These are phyloP conservation scores for Picus viridis DNA, from an alignment of 2,797 vertebrate species.

Conservation along the genomic window DNA sequence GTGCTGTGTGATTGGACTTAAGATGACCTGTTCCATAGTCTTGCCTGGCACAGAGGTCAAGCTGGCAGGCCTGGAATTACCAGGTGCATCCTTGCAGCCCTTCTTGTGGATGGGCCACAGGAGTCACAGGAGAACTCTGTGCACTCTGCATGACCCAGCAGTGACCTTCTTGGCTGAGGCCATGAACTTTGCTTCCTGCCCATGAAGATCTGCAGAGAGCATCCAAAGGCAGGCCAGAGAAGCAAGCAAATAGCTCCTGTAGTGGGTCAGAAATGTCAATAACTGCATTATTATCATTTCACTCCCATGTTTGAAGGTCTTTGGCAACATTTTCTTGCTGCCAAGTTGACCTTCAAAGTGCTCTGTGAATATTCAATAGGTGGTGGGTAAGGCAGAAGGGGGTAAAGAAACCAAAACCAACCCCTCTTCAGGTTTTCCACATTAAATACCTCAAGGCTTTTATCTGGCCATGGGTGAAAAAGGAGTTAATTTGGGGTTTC, in stretches of 20 bases:
- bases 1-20: too few species aligned
- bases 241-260: neutral
- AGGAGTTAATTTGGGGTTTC: neutral
- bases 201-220: neutral
- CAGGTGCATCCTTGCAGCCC: too few species aligned
- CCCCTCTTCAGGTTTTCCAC: neutral
- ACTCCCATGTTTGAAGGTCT: neutral
- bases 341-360: neutral
- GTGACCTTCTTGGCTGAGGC: neutral
- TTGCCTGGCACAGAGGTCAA: too few species aligned
- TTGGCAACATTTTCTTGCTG: neutral
- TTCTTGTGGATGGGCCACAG: neutral
- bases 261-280: neutral
- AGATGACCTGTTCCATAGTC: too few species aligned
- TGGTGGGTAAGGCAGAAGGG: neutral
- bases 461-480: neutral
- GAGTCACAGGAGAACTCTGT: neutral
- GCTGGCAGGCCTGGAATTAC: too few species aligned
- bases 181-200: neutral
- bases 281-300: neutral
- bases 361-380: neutral
- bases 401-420: neutral
- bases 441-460: neutral
- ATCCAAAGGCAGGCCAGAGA: neutral
- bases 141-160: neutral